These are phyloP conservation scores for Gopherus flavomarginatus DNA, from an alignment of 2,113 vertebrate species.

Conservation along the genomic window DNA sequence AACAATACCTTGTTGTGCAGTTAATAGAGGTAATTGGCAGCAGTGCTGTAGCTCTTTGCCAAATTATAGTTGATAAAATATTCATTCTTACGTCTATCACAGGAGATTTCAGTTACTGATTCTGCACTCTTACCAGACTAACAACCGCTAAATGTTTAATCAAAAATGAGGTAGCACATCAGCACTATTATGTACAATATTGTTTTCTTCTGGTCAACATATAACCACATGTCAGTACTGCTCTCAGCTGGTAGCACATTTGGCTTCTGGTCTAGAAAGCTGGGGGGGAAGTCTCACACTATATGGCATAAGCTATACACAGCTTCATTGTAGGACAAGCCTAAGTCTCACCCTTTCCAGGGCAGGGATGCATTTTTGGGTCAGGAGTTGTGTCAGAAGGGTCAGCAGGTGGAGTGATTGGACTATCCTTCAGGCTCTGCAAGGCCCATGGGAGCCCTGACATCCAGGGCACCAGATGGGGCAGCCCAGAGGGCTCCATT, in stretches of 20 bases:
- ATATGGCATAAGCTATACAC: not conserved
- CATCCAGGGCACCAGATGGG: not conserved
- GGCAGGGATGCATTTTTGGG: accelerated
- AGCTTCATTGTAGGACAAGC: accelerated
- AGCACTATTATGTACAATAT: not conserved
- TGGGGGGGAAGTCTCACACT: not conserved
- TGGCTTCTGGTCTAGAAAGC: not conserved
- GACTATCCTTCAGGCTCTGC: not conserved
- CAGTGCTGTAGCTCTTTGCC: not conserved
- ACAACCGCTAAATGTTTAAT: constrained; percentile 23
- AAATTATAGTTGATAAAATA: constrained; percentile 40
- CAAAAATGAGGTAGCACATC: not conserved
- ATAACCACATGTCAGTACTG: not conserved
- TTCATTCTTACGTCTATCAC: constrained; percentile 12
- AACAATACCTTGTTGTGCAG: not conserved
- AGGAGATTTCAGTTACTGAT: constrained; percentile 19
- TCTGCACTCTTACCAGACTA: not conserved
- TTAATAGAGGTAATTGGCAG: constrained; percentile 13
- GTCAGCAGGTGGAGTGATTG: not conserved
- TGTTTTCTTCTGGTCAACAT: not conserved
- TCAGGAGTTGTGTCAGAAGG: not conserved
- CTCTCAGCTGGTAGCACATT: not conserved
- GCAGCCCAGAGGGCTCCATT: not conserved
- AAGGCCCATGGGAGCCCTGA: not conserved
- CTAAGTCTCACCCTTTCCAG: not conserved